A percentile compares a stretch with the other conserved stretches of the same genome.
phyloP scores from a whole-genome alignment of 2,888 invertebrate genomes.

The Drosophila vallismaia region DNA sequence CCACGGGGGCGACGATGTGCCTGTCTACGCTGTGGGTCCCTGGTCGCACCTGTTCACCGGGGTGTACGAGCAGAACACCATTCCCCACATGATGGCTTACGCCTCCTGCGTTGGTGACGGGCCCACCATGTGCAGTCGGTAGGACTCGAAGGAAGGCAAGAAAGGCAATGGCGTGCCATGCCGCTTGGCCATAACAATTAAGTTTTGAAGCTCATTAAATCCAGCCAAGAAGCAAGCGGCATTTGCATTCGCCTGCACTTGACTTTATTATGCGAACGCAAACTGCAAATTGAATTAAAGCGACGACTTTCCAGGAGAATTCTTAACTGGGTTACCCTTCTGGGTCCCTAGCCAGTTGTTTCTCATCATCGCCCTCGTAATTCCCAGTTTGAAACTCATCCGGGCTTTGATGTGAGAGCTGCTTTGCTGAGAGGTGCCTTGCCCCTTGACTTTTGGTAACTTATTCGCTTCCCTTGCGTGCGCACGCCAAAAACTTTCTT shows the following conservation, averaged over 20 bases:
- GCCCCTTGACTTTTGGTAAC: conserved; percentile 21
- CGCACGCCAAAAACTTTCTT: conserved; percentile 55
- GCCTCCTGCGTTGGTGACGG: conserved; percentile 90
- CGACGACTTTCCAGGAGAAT: conserved; percentile 45
- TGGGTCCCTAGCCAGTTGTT: conserved; percentile 11
- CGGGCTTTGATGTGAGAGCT: conserved; percentile 48
- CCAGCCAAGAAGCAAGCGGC: conserved; percentile 37
- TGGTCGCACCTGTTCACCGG: conserved; percentile 93
- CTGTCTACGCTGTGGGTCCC: conserved; percentile 90
- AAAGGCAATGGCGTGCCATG: conserved; percentile 39
- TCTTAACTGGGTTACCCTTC: conserved; percentile 40
- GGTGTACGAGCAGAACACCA: conserved; percentile 90
- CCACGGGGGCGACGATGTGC: conserved; percentile 92
- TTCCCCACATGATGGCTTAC: conserved; percentile 90
- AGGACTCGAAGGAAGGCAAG: conserved; percentile 1
- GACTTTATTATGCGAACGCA: conserved; percentile 51
- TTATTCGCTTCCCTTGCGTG: conserved; percentile 60
- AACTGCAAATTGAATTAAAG: conserved; percentile 73
- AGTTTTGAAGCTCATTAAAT: conserved; percentile 69
- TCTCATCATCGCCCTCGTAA: conserved; percentile 39
- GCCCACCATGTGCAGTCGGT: conserved; percentile 76
- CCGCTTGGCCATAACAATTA: conserved; percentile 58
- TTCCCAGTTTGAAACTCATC: conserved; percentile 64
- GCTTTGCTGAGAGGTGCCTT: conserved; percentile 7
- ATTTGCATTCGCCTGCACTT: conserved; percentile 55